phyloP scores from a whole-genome alignment of 2,113 vertebrate genomes.

The Sceloporus undulatus region DNA sequence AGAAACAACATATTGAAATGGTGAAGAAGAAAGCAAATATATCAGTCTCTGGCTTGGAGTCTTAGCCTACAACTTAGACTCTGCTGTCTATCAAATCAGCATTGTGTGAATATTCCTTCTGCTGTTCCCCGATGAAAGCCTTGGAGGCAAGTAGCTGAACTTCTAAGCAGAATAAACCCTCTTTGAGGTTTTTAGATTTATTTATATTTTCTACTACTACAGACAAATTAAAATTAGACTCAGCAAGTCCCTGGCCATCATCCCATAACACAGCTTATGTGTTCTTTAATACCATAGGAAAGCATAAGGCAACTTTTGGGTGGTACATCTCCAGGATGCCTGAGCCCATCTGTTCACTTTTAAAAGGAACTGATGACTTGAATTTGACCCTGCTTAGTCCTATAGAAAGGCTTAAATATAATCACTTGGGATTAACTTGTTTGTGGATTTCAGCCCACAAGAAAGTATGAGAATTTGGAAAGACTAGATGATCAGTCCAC shows the following conservation, averaged over 20 bases:
- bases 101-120: conserved; percentile 8
- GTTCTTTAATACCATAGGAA: not conserved
- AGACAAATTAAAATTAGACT: conserved; percentile 31
- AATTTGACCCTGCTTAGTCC: conserved; percentile 30
- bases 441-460: not conserved
- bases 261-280: conserved; percentile 22
- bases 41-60: conserved; percentile 20
- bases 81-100: conserved; percentile 7
- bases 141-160: conserved; percentile 4
- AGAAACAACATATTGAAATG: not conserved
- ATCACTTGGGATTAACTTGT: conserved; percentile 19
- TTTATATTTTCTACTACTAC: conserved; percentile 16
- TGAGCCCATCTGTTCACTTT: not conserved
- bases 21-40: conserved; percentile 33
- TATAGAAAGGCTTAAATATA: not conserved
- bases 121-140: not conserved
- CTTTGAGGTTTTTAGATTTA: conserved; percentile 6
- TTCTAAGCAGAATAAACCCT: conserved; percentile 12
- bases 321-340: not conserved
- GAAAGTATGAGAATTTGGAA: not conserved
- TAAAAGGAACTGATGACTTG: conserved; percentile 25
- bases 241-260: not conserved
- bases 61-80: not conserved
- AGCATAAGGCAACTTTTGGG: conserved; percentile 5
- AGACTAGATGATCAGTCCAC: not conserved